These are phyloP conservation scores for Cyprinus carpio DNA, from an alignment of 2,113 vertebrate genomes.

Conservation along the genomic window DNA sequence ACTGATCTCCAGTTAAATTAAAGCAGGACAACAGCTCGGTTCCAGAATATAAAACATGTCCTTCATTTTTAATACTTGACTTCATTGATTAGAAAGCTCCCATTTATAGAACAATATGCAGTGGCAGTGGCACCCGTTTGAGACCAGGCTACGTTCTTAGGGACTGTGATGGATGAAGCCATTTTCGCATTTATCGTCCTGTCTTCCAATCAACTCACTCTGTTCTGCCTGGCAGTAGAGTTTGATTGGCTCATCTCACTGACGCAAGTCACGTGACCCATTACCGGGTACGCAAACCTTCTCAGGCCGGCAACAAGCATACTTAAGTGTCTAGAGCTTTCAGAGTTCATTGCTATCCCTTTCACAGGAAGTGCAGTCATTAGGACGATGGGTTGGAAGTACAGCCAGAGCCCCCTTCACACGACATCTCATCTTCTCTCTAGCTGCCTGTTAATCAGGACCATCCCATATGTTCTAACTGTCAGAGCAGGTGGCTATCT, in stretches of 20 bases:
- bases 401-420: conserved; percentile 1
- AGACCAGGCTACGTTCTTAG: not conserved
- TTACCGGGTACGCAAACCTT: conserved; percentile 45
- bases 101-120: not conserved
- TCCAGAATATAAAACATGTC: not conserved
- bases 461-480: conserved; percentile 56
- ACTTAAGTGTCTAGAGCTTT: conserved; percentile 29
- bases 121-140: conserved; percentile 1
- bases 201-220: conserved; percentile 30
- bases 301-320: conserved; percentile 15
- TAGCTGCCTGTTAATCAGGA: conserved; percentile 50
- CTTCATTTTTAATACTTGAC: not conserved
- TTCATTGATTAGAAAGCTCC: not conserved
- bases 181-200: not conserved
- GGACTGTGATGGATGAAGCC: conserved; percentile 27
- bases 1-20: conserved; percentile 29
- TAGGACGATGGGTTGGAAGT: conserved; percentile 18
- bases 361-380: conserved; percentile 19
- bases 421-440: conserved; percentile 45
- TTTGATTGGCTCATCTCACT: conserved; percentile 39
- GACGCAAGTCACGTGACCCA: conserved; percentile 39
- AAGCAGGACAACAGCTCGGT: not conserved
- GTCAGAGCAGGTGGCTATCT: conserved; percentile 58
- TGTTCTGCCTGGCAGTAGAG: conserved; percentile 35
- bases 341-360: not conserved